Conservation (phyloP, 2,113 vertebrate genomes). For the Morone saxatilis region DNA sequence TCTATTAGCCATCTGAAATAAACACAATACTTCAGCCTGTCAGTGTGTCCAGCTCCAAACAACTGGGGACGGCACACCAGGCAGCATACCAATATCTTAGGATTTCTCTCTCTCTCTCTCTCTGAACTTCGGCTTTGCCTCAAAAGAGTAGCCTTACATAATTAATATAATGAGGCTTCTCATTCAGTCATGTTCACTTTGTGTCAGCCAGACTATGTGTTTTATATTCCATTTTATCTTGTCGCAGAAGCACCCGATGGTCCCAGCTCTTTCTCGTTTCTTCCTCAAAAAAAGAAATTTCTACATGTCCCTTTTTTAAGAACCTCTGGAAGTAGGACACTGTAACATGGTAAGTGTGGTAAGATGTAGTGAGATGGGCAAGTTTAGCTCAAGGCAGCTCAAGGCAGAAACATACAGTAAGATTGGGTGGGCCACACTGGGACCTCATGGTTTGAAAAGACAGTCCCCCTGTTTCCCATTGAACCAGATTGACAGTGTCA, state of each 20-base stretch:
- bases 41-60: slow-evolving; percentile 59
- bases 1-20: slow-evolving; percentile 54
- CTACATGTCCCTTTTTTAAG: slow-evolving; percentile 43
- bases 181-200: slow-evolving; percentile 81
- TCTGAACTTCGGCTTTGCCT: slow-evolving; percentile 68
- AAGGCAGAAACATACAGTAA: slow-evolving; percentile 32
- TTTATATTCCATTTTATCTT: slow-evolving; percentile 85
- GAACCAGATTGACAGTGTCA: slow-evolving; percentile 49
- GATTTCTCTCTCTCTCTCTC: slow-evolving; percentile 47
- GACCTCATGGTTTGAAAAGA: slow-evolving; percentile 31
- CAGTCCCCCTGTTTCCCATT: slow-evolving; percentile 12
- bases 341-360: slow-evolving; percentile 25
- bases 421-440: slow-evolving; percentile 25
- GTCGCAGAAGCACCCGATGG: slow-evolving; percentile 61
- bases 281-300: slow-evolving; percentile 14
- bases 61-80: slow-evolving; percentile 47
- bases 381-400: slow-evolving; percentile 35
- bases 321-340: slow-evolving; percentile 70
- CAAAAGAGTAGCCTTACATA: slow-evolving; percentile 81
- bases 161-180: slow-evolving; percentile 85
- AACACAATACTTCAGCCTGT: slow-evolving; percentile 61
- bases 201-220: slow-evolving; percentile 77
- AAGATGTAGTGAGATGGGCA: slow-evolving; percentile 38
- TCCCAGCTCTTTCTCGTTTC: slow-evolving; percentile 33
- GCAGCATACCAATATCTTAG: slow-evolving; percentile 71